phyloP scores from a whole-genome alignment of 1,140 invertebrate species.

The Hycleus cichorii region DNA sequence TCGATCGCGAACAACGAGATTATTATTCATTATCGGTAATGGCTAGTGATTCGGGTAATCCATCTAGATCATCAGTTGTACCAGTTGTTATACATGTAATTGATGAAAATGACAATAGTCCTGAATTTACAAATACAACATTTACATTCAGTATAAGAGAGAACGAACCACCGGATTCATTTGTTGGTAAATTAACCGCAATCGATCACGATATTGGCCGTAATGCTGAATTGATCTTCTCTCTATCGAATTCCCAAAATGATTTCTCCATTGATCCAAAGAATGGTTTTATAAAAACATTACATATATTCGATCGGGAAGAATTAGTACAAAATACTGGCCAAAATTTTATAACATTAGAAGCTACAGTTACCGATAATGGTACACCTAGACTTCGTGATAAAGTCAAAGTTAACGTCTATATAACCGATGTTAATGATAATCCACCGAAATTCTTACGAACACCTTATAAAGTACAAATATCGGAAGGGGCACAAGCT shows the following conservation, averaged over 20 bases:
- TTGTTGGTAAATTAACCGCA: slow-evolving; percentile 82
- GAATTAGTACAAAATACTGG: slow-evolving; percentile 66
- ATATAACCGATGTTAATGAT: slow-evolving; percentile 87
- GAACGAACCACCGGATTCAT: slow-evolving; percentile 80
- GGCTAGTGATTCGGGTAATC: slow-evolving; percentile 69
- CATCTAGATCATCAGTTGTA: slow-evolving; percentile 69
- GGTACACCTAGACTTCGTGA: slow-evolving; percentile 71
- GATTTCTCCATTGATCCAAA: slow-evolving; percentile 84
- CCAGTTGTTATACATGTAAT: slow-evolving; percentile 85
- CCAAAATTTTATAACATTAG: slow-evolving; percentile 69
- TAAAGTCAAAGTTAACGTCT: slow-evolving; percentile 82
- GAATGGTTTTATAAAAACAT: slow-evolving; percentile 86
- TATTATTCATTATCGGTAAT: slow-evolving; percentile 82
- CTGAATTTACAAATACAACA: slow-evolving; percentile 77
- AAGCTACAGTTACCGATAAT: slow-evolving; percentile 83
- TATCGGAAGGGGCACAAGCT: slow-evolving; percentile 71
- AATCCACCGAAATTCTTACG: slow-evolving; percentile 80
- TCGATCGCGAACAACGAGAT: slow-evolving; percentile 85
- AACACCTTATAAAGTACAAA: slow-evolving; percentile 73
- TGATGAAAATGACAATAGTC: slow-evolving; percentile 94
- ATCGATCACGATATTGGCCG: slow-evolving; percentile 83
- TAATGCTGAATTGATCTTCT: slow-evolving; percentile 87
- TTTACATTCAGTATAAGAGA: slow-evolving; percentile 81
- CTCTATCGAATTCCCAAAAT: slow-evolving; percentile 63
- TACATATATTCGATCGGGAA: slow-evolving; percentile 81